phyloP scores from a whole-genome alignment of 35 echinoderm and acorn worm genomes.

The Antedon bifida region DNA sequence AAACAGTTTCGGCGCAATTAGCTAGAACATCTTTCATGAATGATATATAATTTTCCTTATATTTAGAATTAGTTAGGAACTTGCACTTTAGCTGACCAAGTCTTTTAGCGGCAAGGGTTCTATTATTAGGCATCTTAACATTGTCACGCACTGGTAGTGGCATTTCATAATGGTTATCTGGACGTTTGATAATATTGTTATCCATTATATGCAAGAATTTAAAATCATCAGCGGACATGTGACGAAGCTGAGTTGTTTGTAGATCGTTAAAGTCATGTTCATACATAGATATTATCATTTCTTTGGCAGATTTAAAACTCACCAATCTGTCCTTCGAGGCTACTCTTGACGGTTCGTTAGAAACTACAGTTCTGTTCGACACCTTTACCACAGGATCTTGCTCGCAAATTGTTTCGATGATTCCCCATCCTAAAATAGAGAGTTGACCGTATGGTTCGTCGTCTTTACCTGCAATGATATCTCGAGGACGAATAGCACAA shows the following conservation, averaged over 20 bases:
- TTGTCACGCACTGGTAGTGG: constrained; percentile 21
- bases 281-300: not conserved
- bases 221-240: constrained; percentile 15
- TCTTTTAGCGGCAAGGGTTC: constrained; percentile 1
- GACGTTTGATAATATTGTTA: not conserved
- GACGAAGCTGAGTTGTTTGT: not conserved
- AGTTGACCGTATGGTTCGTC: constrained; percentile 28
- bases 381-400: not conserved
- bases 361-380: not conserved
- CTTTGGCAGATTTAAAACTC: not conserved
- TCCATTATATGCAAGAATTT: constrained; percentile 3
- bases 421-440: constrained; percentile 38
- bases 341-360: not conserved
- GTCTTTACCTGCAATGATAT: constrained; percentile 15
- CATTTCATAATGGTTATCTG: constrained; percentile 39
- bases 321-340: not conserved
- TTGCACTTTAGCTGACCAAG: not conserved
- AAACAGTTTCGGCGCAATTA: constrained; percentile 26
- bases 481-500: constrained; percentile 12
- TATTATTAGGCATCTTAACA: constrained; percentile 23
- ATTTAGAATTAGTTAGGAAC: constrained; percentile 21
- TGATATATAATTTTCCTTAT: constrained; percentile 10
- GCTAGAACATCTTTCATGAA: constrained; percentile 27
- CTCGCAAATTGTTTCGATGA: constrained; percentile 13
- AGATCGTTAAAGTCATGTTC: not conserved